Conservation (phyloP, 1,140 invertebrate genomes). For the Macrostomum lignano region DNA sequence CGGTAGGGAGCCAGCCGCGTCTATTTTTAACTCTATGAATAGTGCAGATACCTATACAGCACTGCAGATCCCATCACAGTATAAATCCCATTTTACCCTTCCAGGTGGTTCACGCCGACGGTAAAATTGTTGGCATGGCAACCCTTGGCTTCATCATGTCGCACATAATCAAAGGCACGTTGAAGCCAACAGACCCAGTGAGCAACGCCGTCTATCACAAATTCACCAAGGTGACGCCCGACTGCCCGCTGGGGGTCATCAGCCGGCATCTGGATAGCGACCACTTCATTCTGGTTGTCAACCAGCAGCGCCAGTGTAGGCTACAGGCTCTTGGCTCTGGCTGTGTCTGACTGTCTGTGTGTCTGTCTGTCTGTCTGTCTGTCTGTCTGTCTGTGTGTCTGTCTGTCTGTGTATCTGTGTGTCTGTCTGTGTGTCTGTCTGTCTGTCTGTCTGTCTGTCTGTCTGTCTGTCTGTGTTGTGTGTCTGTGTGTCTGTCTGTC, state of each 20-base stretch:
- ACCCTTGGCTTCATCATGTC: conserved; percentile 41
- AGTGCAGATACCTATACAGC: too few relatives aligned
- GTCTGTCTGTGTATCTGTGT: conserved; percentile 8
- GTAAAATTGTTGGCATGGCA: conserved; percentile 39
- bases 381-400: not conserved
- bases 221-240: conserved; percentile 41
- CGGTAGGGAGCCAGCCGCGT: too few relatives aligned
- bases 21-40: too few relatives aligned
- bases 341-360: conserved; percentile 3
- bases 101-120: too few relatives aligned
- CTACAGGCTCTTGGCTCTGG: too few relatives aligned
- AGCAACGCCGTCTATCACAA: conserved; percentile 40
- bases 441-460: not conserved
- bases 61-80: too few relatives aligned
- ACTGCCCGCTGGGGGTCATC: too few relatives aligned
- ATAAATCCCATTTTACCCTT: too few relatives aligned
- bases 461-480: conserved; percentile 7
- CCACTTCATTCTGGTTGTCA: conserved; percentile 41
- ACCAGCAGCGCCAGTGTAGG: conserved; percentile 34
- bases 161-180: conserved; percentile 38
- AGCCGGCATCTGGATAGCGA: conserved; percentile 49
- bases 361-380: conserved; percentile 1
- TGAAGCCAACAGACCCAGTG: conserved; percentile 35
- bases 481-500: conserved; percentile 12
- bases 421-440: conserved; percentile 3